Evolutionary conservation across 2,113 vertebrate genomes (phyloP).

Genomic region (Chamaea fasciata): DNA sequence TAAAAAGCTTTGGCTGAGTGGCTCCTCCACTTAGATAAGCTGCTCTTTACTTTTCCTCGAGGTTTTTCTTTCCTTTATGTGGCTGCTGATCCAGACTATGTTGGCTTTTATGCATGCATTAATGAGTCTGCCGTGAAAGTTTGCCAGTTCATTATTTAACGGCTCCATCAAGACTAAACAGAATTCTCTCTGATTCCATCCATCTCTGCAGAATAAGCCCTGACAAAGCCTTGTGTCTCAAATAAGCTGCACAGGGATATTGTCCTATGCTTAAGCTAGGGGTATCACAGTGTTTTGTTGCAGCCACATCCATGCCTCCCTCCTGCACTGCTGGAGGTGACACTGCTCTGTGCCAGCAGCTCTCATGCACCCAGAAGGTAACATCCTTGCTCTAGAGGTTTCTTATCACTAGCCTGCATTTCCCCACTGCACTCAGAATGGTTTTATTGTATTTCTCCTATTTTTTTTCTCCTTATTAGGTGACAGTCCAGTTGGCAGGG

Average conservation of each 20-base stretch:
- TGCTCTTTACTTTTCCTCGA: not conserved
- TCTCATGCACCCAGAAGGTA: not conserved
- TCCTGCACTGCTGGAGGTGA: not conserved
- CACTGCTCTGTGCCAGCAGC: not conserved
- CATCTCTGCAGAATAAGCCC: not conserved
- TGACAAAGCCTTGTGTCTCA: not conserved
- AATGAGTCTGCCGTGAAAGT: not conserved
- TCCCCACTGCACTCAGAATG: not conserved
- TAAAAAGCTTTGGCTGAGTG: not conserved
- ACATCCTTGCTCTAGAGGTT: not conserved
- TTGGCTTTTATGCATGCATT: not conserved
- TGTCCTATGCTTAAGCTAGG: not conserved
- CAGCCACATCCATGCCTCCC: not conserved
- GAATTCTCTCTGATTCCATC: not conserved
- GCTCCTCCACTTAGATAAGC: conserved; percentile 11
- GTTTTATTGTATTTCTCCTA: not conserved
- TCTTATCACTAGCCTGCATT: not conserved
- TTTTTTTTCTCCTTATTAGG: not conserved
- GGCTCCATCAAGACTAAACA: not conserved
- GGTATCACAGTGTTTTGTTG: accelerated
- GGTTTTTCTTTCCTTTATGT: not conserved
- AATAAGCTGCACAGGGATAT: not conserved
- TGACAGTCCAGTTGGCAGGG: not conserved
- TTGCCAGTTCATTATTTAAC: conserved; percentile 17
- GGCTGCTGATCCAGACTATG: not conserved